Percentiles rank a stretch among this genome's conserved stretches.
Evolutionary conservation across 2,797 vertebrate genomes (phyloP).

Genomic region (Salarias fasciatus): DNA sequence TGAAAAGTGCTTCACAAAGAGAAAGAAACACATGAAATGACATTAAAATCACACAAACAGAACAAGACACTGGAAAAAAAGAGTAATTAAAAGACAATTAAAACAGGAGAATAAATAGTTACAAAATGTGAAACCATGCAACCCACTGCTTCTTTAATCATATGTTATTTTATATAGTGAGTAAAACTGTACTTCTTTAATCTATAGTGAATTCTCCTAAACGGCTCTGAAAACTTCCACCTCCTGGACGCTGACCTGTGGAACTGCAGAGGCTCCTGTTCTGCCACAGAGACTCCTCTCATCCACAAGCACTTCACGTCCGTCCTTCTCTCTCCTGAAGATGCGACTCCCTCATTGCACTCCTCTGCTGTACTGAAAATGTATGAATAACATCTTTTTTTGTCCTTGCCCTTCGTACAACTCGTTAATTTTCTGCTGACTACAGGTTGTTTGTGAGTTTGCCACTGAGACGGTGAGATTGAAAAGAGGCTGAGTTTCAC

Average conservation of each 20-base stretch:
- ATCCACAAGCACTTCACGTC: constrained; percentile 40
- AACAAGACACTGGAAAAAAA: too few relatives aligned
- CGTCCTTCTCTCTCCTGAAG: constrained; percentile 15
- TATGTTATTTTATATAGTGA: too few relatives aligned
- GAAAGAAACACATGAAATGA: too few relatives aligned
- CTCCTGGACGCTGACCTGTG: constrained; percentile 24
- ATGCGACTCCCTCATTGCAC: too few relatives aligned
- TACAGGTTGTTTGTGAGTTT: background rate
- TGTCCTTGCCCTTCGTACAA: constrained; percentile 2
- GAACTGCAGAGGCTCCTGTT: constrained; percentile 17
- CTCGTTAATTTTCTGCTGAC: constrained; percentile 1
- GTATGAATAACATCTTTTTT: constrained; percentile 20
- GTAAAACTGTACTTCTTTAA: too few relatives aligned
- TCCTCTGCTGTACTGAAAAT: constrained; percentile 16
- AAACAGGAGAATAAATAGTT: too few relatives aligned
- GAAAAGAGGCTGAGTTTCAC: constrained; percentile 7
- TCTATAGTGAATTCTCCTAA: background rate
- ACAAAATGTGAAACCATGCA: too few relatives aligned
- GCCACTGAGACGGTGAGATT: constrained; percentile 19
- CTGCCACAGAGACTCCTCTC: constrained; percentile 18
- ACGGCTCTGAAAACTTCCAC: constrained; percentile 5
- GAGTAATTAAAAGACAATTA: too few relatives aligned
- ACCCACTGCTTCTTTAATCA: too few relatives aligned
- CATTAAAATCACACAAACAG: too few relatives aligned
- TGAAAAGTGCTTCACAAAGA: too few relatives aligned